phyloP scores from a whole-genome alignment of 30 jellyfish, hydroid and myxozoan species.

The Chironex yamaguchii region DNA sequence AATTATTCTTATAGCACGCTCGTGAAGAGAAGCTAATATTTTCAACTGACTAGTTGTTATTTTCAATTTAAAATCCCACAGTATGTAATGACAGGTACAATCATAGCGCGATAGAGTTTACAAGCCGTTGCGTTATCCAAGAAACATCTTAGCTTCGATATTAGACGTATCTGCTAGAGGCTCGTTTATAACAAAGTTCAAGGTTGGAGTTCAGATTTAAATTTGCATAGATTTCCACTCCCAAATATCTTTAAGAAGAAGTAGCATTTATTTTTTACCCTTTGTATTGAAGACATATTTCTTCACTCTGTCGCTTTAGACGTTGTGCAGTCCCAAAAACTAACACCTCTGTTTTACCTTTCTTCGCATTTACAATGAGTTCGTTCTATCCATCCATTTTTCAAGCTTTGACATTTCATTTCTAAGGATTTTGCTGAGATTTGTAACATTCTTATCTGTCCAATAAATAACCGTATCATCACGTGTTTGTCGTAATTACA shows the following conservation, averaged over 20 bases:
- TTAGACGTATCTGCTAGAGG: slow-evolving; percentile 65
- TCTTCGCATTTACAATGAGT: slow-evolving; percentile 17
- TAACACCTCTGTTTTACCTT: slow-evolving; percentile 51
- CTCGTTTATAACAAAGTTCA: slow-evolving; percentile 28
- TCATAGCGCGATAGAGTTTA: slow-evolving; percentile 36
- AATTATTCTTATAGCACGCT: slow-evolving; percentile 31
- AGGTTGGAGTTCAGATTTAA: slow-evolving; percentile 36
- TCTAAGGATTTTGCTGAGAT: slow-evolving; percentile 8
- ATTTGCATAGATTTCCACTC: slow-evolving; percentile 32
- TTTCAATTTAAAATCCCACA: slow-evolving; percentile 30
- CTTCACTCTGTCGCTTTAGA: slow-evolving; percentile 42
- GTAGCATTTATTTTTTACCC: slow-evolving; percentile 11
- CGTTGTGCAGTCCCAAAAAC: slow-evolving; percentile 69
- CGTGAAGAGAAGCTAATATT: slow-evolving; percentile 51
- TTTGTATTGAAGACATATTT: slow-evolving; percentile 2
- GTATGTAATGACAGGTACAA: slow-evolving; percentile 26
- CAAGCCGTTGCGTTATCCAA: slow-evolving; percentile 43
- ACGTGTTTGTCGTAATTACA: slow-evolving; percentile 18
- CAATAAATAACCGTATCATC: slow-evolving; percentile 67
- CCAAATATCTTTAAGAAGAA: slow-evolving; percentile 15
- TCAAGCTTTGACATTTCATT: slow-evolving; percentile 28
- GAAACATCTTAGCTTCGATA: slow-evolving; percentile 43
- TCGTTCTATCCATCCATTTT: slow-evolving; percentile 24
- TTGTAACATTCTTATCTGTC: slow-evolving; percentile 48
- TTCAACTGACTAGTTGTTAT: slow-evolving; percentile 32